Base-by-base conservation (phyloP, 2,113 vertebrate genomes). In the Romanogobio albipinnatus region DNA sequence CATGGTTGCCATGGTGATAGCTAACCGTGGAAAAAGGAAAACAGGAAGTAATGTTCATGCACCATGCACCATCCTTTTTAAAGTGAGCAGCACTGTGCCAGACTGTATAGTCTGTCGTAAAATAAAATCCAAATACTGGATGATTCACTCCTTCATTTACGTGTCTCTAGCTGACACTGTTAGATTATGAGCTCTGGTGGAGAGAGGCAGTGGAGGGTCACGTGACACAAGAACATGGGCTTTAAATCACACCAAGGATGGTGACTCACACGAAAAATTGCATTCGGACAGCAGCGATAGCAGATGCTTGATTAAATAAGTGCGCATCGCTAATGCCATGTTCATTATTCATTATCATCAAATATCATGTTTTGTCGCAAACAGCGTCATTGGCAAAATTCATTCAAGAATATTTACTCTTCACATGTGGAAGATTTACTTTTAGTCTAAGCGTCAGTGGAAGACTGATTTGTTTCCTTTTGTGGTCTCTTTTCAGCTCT, bases 121-220 rank as follows among this genome's bases (percentile, higher is more conserved):
- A n/a, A 83, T 86, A 86, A 84, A 86, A 88, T 88, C 66, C 56
- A 87, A 78, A 86, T 86, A 85, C 17, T 78, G 53, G 56, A 88
- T 91, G 89, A 89, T 88, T 91, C 89, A 90, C 83, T 71, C 51
- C 53, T 43, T 76, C 68, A 71, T 78, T 84, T 83, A 68, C 83
- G 53, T 68, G 82, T 56, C 75, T 83, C 39, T 51, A 10, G 17
- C 59, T 64, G 76, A 61, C 29, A 29, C 70, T 19, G 59, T 71
- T 70, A 47, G 59, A 82, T 88, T 87, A 85, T 80, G 73, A 56
- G 81, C 49, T 58, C 68, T 58, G 80, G 75, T 22, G 61, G 62
- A 14, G 24, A 83, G 80, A 53, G 68, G 49, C 19, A 39, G 83
- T 49, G 83, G 84, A 59, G 82, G 62, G 71, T 85, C 83, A 89